Evolutionary conservation across 1,140 invertebrate species (phyloP).

Genomic region (Nephotettix cincticeps): DNA sequence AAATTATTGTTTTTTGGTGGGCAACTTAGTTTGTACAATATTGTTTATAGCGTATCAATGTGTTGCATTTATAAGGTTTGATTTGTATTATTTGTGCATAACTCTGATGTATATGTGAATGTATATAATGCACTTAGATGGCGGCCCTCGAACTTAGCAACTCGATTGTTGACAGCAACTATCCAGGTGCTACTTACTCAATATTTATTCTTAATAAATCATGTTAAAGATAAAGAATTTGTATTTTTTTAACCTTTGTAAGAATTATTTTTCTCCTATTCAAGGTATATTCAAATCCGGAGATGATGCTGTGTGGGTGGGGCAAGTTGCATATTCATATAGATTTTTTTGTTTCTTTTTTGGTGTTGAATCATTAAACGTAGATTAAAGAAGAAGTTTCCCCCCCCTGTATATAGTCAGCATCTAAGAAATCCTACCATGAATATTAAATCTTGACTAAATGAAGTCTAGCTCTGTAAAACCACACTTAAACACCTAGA

Average conservation of each 20-base stretch:
- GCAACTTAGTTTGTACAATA: slow-evolving; percentile 4
- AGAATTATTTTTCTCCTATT: not conserved
- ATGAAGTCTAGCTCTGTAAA: too few species aligned
- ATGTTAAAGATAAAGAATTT: slow-evolving; percentile 19
- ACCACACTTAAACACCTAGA: too few species aligned
- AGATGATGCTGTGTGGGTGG: too few species aligned
- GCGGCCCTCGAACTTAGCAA: slow-evolving; percentile 16
- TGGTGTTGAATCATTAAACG: too few species aligned
- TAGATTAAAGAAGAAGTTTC: too few species aligned
- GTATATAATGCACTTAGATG: slow-evolving; percentile 23
- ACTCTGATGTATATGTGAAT: slow-evolving; percentile 22
- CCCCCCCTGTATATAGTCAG: too few species aligned
- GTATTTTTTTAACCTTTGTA: not conserved
- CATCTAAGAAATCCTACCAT: too few species aligned
- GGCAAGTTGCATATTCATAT: too few species aligned
- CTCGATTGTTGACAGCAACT: slow-evolving; percentile 23
- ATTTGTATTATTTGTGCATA: slow-evolving; percentile 26
- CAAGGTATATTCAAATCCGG: too few species aligned
- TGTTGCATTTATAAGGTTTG: slow-evolving; percentile 17
- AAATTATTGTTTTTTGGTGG: not conserved
- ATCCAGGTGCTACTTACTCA: slow-evolving; percentile 25
- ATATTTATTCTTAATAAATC: slow-evolving; percentile 29
- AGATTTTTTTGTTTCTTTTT: too few species aligned
- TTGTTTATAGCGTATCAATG: slow-evolving; percentile 14
- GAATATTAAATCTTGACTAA: too few species aligned